Conservation (phyloP, 2,888 invertebrate species). For the Drosophila longiperda region DNA sequence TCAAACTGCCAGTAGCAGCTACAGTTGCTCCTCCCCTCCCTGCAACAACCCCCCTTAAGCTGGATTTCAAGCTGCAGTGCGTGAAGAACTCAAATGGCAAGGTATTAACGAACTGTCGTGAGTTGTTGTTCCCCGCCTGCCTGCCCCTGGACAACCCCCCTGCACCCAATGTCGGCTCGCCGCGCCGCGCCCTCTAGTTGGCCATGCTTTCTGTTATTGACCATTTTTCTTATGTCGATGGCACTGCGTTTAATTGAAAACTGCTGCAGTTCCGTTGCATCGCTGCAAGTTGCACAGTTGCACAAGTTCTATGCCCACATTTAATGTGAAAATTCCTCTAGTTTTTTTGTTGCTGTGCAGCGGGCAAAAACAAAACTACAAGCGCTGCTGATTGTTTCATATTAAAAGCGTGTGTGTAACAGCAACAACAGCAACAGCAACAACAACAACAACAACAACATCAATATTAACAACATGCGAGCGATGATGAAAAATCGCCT, state of each 20-base stretch:
- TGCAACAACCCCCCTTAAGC: slow-evolving; percentile 21
- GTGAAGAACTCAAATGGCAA: slow-evolving; percentile 82
- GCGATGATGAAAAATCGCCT: slow-evolving; percentile 83
- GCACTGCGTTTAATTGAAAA: slow-evolving; percentile 84
- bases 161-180: not conserved
- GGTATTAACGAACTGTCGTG: slow-evolving; percentile 82
- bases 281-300: slow-evolving; percentile 26
- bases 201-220: slow-evolving; percentile 26
- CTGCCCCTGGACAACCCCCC: not conserved
- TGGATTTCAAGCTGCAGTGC: slow-evolving; percentile 63
- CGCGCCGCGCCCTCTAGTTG: slow-evolving; percentile 19
- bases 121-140: slow-evolving; percentile 30
- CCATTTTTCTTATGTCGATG: slow-evolving; percentile 76
- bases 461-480: slow-evolving; percentile 70
- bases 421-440: slow-evolving; percentile 31
- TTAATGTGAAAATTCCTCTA: slow-evolving; percentile 72
- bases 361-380: slow-evolving; percentile 76
- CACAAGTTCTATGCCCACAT: slow-evolving; percentile 66
- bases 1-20: slow-evolving; percentile 68
- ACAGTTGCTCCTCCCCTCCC: slow-evolving; percentile 6
- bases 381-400: slow-evolving; percentile 78
- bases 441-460: slow-evolving; percentile 46
- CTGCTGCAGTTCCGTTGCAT: slow-evolving; percentile 66
- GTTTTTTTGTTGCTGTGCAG: slow-evolving; percentile 54
- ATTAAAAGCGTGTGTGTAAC: slow-evolving; percentile 72